Base-by-base conservation (phyloP, 1,140 invertebrate species). In the Apis florea region DNA sequence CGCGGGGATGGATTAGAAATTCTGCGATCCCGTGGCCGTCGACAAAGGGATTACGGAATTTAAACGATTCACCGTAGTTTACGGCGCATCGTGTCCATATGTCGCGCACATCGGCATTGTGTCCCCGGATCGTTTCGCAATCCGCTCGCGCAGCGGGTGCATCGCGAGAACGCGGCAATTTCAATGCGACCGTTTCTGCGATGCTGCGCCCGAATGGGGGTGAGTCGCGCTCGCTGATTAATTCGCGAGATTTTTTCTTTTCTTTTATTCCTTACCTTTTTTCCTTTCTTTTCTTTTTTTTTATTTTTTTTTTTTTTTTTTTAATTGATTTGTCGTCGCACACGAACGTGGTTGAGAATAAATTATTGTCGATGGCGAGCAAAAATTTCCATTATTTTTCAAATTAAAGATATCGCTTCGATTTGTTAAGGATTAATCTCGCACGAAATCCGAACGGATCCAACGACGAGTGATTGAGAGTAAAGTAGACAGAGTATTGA, bases 11-110 rank as follows among this genome's bases (percentile, higher is more conserved):
- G 74, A 76, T 76, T 76, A 76, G 74, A 68, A 76, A 54, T 67
- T 76, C 63, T 68, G 15, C 63, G 59, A 74, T 40, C 51, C 58
- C n/a, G 56, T 49, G 40, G 40, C 15, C 56, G 51, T 53, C 31
- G 26, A 67, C 74, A 67, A 76, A 76, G 63, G 74, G 51, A 67
- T 76, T 66, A 67, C 74, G 74, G 63, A 76, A 76, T 76, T 76
- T 67, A 76, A 76, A 53, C 26, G 63, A 76, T 76, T 76, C 63
- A 15, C 51, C 40, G 63, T 26, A 40, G 53, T 76, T 67, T 67
- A 67, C 63, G 31, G 63, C 24, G 74, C 51, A 61, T 54, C 74
- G 61, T 67, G 66, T 68, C 59, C 72, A 61, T 73, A 73, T 73
- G 71, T 73, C 71, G 71, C 47, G 40, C 47, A 24, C 66, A 49